Evolutionary conservation across 2,113 vertebrate species (phyloP).

Genomic region (Cheirogaleus medius): DNA sequence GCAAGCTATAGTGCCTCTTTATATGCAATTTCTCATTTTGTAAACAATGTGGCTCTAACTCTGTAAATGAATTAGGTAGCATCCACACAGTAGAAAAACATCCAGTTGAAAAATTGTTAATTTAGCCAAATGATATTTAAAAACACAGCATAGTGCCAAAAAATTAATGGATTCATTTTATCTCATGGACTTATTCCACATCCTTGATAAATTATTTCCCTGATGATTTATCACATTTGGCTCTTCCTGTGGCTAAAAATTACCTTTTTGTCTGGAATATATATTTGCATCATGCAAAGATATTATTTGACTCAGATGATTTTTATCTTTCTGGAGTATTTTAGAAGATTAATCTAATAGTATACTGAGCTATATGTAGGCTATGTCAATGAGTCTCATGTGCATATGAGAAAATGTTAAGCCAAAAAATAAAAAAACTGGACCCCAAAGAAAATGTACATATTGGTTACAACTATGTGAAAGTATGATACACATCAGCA

Average conservation of each 20-base stretch:
- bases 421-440: neutral
- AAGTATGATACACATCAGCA: neutral
- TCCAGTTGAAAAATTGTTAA: conserved; percentile 53
- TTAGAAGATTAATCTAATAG: neutral
- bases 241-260: conserved; percentile 45
- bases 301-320: conserved; percentile 19
- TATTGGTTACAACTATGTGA: neutral
- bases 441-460: neutral
- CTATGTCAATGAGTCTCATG: neutral
- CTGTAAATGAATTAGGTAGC: conserved; percentile 48
- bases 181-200: conserved; percentile 10
- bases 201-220: conserved; percentile 46
- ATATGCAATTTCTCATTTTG: conserved; percentile 41
- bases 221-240: conserved; percentile 48
- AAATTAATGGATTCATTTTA: conserved; percentile 59
- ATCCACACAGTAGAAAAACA: conserved; percentile 39
- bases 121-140: conserved; percentile 61
- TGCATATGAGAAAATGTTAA: neutral
- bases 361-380: neutral
- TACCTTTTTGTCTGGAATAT: conserved; percentile 23
- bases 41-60: conserved; percentile 13
- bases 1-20: neutral
- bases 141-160: conserved; percentile 51
- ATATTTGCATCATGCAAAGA: conserved; percentile 6
- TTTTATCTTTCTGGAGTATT: conserved; percentile 50